Evolutionary conservation across 2,888 invertebrate genomes (phyloP).

Genomic region (Monopis laevigella): DNA sequence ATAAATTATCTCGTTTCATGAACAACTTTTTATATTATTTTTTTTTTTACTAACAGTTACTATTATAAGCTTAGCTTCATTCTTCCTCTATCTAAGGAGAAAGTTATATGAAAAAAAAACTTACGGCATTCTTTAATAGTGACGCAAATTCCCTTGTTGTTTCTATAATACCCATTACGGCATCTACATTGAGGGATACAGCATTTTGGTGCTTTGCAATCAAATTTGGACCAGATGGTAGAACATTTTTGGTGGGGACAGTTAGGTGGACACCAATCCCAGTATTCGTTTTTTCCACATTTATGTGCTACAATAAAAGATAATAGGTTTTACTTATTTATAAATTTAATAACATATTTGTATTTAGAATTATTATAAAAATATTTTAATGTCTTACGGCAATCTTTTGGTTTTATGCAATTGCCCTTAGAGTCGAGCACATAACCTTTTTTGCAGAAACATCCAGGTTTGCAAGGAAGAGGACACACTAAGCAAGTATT

Average conservation of each 20-base stretch:
- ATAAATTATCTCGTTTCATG: too few species aligned
- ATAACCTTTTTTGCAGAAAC: background rate
- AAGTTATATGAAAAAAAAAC: too few species aligned
- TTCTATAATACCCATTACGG: conserved; percentile 23
- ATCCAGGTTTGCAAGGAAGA: background rate
- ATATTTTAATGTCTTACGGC: background rate
- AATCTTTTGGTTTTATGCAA: background rate
- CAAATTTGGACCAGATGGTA: background rate
- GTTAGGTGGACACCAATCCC: background rate
- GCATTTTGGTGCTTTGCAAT: background rate
- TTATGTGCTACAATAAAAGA: too few species aligned
- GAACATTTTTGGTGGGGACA: background rate
- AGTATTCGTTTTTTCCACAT: background rate
- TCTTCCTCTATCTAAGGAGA: too few species aligned
- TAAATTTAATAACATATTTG: too few species aligned
- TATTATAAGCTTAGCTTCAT: too few species aligned
- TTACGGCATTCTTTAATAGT: conserved; percentile 22
- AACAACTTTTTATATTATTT: too few species aligned
- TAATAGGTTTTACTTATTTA: too few species aligned
- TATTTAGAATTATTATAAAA: too few species aligned
- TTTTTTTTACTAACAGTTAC: too few species aligned
- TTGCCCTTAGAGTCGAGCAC: background rate
- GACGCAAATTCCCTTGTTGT: conserved; percentile 24
- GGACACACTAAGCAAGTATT: background rate
- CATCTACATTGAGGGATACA: conserved; percentile 30